Base-by-base conservation (phyloP, 2,888 invertebrate species). In the Eupithecia pulchellata region DNA sequence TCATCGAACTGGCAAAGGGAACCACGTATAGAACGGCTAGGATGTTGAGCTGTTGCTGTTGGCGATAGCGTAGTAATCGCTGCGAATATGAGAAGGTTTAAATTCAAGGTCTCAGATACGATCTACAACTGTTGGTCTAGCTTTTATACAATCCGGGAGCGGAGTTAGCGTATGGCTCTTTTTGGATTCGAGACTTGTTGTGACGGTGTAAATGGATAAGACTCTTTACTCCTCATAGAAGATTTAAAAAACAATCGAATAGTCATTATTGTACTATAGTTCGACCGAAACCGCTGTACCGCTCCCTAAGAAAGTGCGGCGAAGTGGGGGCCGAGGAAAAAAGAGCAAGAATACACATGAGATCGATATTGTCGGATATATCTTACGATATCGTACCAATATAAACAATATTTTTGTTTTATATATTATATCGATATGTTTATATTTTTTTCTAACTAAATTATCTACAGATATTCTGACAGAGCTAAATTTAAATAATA, bases 1-100 rank as follows among this genome's bases (percentile, higher is more conserved):
- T 72, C 72, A 72, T 72, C 55, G 69, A 69, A 69, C 61, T 62
- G 25, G 47, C 60, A 20, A 20, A 11, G 61, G 11, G 14, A 61
- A 32, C 11, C 8, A 25, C 61, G 25, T 20, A 17, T 34, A 60
- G n/a, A 42, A 20, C 20, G 60, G 34, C 61, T 34, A 4, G n/a
- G 32, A 11, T 60, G 14, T 11, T 60, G 60, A 60, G 34, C 61
- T 36, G 3, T 52, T 52, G 20, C 25, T 52, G 52, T 52, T 25
- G 4, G 0, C 3, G 11, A 25, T 52, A 52, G 25, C 1, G 20
- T 52, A 52, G 25, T 25, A 25, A 4, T 13, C 11, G 20, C 52
- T 13, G 4, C 52, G 52, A 13, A 11, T 25, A 13, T n/a, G 20
- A n/a, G 9, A 25, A 52, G 25, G 25, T 25, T 52, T 52, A 25